Conservation (phyloP, 2,113 vertebrate species). For the Eurypyga helias region DNA sequence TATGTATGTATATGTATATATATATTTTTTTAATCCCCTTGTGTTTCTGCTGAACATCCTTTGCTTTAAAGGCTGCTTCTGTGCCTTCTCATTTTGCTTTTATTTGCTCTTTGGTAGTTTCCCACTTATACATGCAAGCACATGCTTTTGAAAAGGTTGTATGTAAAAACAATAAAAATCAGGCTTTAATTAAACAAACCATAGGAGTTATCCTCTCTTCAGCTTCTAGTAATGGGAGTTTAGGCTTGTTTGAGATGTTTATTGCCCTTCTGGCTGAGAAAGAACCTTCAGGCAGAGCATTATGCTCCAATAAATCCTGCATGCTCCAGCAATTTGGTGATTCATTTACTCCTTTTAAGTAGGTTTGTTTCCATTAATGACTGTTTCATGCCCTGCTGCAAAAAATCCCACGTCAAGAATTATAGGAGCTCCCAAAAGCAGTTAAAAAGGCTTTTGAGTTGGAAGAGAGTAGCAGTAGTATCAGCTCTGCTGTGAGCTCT, state of each 20-base stretch:
- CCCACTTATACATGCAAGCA: not conserved
- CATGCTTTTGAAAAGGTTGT: not conserved
- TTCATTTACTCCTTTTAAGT: slow-evolving; percentile 29
- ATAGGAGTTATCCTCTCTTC: not conserved
- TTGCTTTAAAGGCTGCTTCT: not conserved
- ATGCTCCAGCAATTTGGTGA: slow-evolving; percentile 39
- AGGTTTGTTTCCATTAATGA: not conserved
- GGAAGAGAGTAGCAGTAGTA: not conserved
- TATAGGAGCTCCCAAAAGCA: not conserved
- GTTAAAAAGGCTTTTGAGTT: not conserved
- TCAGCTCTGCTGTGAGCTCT: not conserved
- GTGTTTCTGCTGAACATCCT: not conserved
- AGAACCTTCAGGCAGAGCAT: slow-evolving; percentile 5
- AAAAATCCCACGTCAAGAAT: not conserved
- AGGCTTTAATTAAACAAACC: not conserved
- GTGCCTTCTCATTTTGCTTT: not conserved
- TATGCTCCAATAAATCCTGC: slow-evolving; percentile 23
- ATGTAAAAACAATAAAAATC: not conserved
- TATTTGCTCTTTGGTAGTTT: not conserved
- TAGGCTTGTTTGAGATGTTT: slow-evolving; percentile 24
- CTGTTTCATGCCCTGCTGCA: not conserved
- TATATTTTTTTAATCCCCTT: not conserved
- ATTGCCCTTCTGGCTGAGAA: not conserved
- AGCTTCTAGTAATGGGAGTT: not conserved
- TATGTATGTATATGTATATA: too few species aligned